phyloP scores from a whole-genome alignment of 2,888 invertebrate genomes.

The Leptinotarsa rubiginosa region DNA sequence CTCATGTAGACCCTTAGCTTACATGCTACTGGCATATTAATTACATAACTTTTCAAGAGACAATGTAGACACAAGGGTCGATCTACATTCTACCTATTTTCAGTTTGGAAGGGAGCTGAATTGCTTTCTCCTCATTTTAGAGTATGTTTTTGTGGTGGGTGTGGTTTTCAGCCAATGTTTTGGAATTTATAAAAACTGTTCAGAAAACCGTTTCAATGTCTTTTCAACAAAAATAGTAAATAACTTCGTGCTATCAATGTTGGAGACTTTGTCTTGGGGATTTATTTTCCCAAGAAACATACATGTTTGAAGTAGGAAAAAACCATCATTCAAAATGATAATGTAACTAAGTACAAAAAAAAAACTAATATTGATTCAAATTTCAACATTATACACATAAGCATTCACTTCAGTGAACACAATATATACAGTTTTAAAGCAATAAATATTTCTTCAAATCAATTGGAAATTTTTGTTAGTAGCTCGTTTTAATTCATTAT shows the following conservation, averaged over 20 bases:
- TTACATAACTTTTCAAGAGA: slow-evolving; percentile 57
- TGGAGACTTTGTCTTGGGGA: too few species aligned
- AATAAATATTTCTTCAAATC: background rate
- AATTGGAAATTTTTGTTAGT: background rate
- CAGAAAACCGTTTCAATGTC: background rate
- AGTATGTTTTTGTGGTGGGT: slow-evolving; percentile 12
- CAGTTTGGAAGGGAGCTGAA: slow-evolving; percentile 26
- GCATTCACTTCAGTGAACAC: background rate
- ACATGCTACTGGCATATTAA: slow-evolving; percentile 61
- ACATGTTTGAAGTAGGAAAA: too few species aligned
- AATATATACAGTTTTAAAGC: background rate
- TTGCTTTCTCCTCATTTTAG: slow-evolving; percentile 19
- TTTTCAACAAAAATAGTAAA: background rate
- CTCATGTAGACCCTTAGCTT: slow-evolving; percentile 58
- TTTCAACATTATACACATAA: too few species aligned
- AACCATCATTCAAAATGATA: too few species aligned
- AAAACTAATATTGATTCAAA: too few species aligned
- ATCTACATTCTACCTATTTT: slow-evolving; percentile 54
- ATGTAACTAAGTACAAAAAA: too few species aligned
- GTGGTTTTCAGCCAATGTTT: background rate
- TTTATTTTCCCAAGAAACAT: too few species aligned
- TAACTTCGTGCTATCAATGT: background rate
- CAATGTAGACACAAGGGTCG: slow-evolving; percentile 51
- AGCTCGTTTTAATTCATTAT: background rate
- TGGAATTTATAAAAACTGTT: slow-evolving; percentile 28